Base-by-base conservation (phyloP, 1,140 invertebrate genomes). In the Calliphora vicina region DNA sequence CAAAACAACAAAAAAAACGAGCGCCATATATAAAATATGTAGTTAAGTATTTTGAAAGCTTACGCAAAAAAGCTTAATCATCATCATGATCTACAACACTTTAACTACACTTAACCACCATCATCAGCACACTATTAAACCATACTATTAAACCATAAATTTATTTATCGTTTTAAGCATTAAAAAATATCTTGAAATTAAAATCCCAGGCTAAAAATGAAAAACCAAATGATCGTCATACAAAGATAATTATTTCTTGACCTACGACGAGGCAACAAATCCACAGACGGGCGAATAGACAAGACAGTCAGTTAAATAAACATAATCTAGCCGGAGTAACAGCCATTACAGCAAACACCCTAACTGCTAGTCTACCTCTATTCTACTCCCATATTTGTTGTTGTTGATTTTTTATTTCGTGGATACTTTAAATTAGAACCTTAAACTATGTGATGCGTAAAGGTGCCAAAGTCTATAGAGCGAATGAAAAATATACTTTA, bases 71-170 rank as follows among this genome's bases (percentile, higher is more conserved):
- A 76, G 20, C 23, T 45, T 25, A 78, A 42, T 76, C 73, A 78
- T 78, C 74, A 42, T 20, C 29, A 78, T 78, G 74, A 78, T 78
- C 74, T 78, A 78, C 74, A 78, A 78, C 74, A 78, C 74, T 78
- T 78, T 45, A 78, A 25, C 61, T 23, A 67, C 61, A 67, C 61
- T 67, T 67, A 67, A 67, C 6, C 20, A 67, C n/a, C 23, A 67
- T 12, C 20, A 67, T 45, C 15, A 45, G 12, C 15, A 50, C 2
- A 1, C 4, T 15, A 13, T 13, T 13, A 50, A 50, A 50, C 8
- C 13, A 50, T 50, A 50, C 45, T 50, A 50, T n/a, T n/a, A 50
- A 67, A 67, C 61, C 61, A 67, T 67, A 67, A 23, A 67, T 67
- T 57, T 57, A 67, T 67, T 20, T 67, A 13, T 50, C 0, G 45